Evolutionary conservation across 2,797 vertebrate species (phyloP).

Genomic region (Scarus forsteni): DNA sequence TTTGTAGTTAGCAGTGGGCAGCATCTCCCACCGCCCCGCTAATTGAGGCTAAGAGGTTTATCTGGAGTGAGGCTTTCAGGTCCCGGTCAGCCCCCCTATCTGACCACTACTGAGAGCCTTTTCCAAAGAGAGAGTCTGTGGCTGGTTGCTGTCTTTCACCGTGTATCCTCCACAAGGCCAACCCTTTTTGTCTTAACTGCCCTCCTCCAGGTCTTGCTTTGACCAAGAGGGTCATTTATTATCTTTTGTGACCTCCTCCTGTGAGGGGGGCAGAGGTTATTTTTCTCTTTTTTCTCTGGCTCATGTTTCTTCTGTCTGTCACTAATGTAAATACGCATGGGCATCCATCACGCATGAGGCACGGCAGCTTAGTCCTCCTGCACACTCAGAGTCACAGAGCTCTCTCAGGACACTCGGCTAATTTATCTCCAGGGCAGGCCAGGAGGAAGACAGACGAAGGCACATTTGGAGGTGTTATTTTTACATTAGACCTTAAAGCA

Average conservation of each 20-base stretch:
- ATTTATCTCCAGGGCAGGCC: constrained; percentile 57
- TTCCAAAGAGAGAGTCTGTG: constrained; percentile 26
- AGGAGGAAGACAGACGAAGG: neutral
- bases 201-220: constrained; percentile 12
- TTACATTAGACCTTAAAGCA: constrained; percentile 47
- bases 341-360: constrained; percentile 4
- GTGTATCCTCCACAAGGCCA: neutral
- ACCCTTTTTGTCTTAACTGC: constrained; percentile 1
- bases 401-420: constrained; percentile 54
- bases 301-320: constrained; percentile 14
- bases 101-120: constrained; percentile 46
- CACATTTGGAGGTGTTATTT: constrained; percentile 66
- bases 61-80: constrained; percentile 65
- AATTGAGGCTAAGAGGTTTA: constrained; percentile 76
- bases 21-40: constrained; percentile 39
- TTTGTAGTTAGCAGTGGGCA: constrained; percentile 30
- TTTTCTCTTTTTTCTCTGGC: neutral
- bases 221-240: constrained; percentile 19
- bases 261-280: neutral
- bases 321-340: constrained; percentile 18
- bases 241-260: constrained; percentile 22
- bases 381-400: constrained; percentile 23
- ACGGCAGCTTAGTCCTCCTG: constrained; percentile 3
- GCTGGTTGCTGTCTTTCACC: constrained; percentile 43
- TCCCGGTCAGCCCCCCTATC: constrained; percentile 45